Evolutionary conservation across 2,797 vertebrate species (phyloP).

Genomic region (Paedocypris micromegethes): DNA sequence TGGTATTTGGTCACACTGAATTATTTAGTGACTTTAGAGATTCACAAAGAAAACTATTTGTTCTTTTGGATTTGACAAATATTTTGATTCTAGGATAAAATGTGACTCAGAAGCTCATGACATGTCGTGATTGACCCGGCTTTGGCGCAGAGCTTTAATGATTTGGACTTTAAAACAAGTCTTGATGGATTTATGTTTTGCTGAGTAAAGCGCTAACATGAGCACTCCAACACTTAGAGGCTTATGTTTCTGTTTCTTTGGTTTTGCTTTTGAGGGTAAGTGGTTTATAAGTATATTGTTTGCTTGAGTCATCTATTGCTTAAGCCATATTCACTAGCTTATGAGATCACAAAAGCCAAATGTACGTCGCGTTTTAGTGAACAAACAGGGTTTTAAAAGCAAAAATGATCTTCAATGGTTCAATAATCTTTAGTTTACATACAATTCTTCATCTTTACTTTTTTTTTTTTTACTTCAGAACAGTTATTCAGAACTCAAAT

Average conservation of each 20-base stretch:
- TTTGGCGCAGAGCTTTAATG: constrained; percentile 15
- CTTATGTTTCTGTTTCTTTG: constrained; percentile 29
- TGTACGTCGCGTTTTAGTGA: constrained; percentile 29
- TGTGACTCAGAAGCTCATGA: constrained; percentile 40
- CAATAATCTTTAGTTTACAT: constrained; percentile 11
- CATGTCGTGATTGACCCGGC: constrained; percentile 57
- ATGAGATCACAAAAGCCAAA: constrained; percentile 14
- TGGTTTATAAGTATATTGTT: constrained; percentile 39
- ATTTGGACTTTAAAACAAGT: constrained; percentile 50
- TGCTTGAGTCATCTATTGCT: constrained; percentile 29
- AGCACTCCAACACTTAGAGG: constrained; percentile 29
- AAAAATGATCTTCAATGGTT: constrained; percentile 12
- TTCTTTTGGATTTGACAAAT: constrained; percentile 26
- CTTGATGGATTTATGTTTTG: constrained; percentile 30
- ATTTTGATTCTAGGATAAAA: constrained; percentile 50
- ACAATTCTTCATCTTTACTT: too few species aligned
- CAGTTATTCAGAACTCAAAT: too few species aligned
- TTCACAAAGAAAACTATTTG: constrained; percentile 36
- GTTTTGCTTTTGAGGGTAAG: constrained; percentile 18
- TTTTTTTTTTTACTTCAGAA: too few species aligned
- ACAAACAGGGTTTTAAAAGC: constrained; percentile 21
- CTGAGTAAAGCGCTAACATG: constrained; percentile 32
- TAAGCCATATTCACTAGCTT: constrained; percentile 30
- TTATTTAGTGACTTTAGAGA: constrained; percentile 53
- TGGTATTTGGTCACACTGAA: constrained; percentile 47